These are phyloP conservation scores for Craniophora ligustri DNA, from an alignment of 2,888 invertebrate genomes.

Conservation along the genomic window DNA sequence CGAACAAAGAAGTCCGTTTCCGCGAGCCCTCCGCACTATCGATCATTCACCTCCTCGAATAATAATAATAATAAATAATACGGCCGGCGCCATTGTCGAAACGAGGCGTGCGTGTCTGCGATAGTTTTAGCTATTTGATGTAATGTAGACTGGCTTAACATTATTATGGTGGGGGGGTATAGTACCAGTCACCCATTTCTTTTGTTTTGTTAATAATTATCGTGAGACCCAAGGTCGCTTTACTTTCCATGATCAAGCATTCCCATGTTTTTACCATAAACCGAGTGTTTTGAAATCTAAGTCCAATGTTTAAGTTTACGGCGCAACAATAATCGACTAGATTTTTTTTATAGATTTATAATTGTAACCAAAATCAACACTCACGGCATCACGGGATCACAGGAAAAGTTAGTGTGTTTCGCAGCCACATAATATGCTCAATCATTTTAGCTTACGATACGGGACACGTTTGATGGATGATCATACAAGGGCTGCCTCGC, in stretches of 20 bases:
- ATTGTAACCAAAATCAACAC: too few relatives aligned
- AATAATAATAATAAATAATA: slow-evolving; percentile 87
- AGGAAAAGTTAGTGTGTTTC: slow-evolving; percentile 33
- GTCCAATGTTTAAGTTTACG: neutral
- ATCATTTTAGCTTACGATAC: slow-evolving; percentile 48
- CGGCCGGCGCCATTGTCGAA: slow-evolving; percentile 80
- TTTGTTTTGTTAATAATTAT: slow-evolving; percentile 55
- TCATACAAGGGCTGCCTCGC: slow-evolving; percentile 21
- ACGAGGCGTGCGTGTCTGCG: slow-evolving; percentile 79
- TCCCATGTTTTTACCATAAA: slow-evolving; percentile 48
- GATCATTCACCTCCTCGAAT: slow-evolving; percentile 84
- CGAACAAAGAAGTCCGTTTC: slow-evolving; percentile 84
- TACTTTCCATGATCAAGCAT: slow-evolving; percentile 36
- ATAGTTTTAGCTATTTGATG: slow-evolving; percentile 71
- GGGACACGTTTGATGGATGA: slow-evolving; percentile 48
- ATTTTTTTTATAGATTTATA: neutral
- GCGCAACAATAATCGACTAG: neutral
- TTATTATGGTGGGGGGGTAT: slow-evolving; percentile 47
- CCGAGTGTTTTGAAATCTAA: slow-evolving; percentile 12
- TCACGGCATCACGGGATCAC: neutral
- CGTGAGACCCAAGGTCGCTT: slow-evolving; percentile 57
- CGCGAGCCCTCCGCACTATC: slow-evolving; percentile 79
- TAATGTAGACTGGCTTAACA: slow-evolving; percentile 63
- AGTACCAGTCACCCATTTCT: slow-evolving; percentile 52
- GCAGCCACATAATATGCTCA: slow-evolving; percentile 45